Evolutionary conservation across 1,140 invertebrate genomes (phyloP).

Genomic region (Anadara kagoshimensis): DNA sequence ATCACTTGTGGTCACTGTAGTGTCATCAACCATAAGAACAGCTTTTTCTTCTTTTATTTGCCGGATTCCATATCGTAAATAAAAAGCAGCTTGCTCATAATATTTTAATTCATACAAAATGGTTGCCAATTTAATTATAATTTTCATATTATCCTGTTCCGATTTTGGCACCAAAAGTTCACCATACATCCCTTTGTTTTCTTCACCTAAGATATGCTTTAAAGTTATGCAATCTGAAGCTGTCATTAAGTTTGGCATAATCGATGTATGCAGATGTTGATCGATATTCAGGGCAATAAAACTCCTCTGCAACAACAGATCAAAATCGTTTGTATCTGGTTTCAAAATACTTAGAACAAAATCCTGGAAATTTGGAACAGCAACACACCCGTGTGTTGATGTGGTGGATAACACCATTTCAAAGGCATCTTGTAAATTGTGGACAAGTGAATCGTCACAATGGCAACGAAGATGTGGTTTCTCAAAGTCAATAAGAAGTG

Average conservation of each 20-base stretch:
- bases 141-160: too few relatives aligned
- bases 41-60: not conserved
- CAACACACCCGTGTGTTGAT: not conserved
- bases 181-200: too few relatives aligned
- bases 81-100: too few relatives aligned
- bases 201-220: too few relatives aligned
- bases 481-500: not conserved
- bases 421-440: not conserved
- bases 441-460: not conserved
- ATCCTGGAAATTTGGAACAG: not conserved
- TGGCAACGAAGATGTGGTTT: not conserved
- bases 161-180: too few relatives aligned
- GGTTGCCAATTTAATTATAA: too few relatives aligned
- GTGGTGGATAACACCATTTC: constrained; percentile 7
- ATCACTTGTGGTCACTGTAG: not conserved
- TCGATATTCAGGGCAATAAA: too few relatives aligned
- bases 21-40: not conserved
- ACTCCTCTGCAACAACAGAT: not conserved
- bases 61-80: too few relatives aligned
- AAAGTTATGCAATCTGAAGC: too few relatives aligned
- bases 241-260: too few relatives aligned
- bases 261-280: too few relatives aligned
- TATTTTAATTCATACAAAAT: too few relatives aligned
- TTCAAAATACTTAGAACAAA: not conserved
- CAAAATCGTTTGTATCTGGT: not conserved